Evolutionary conservation across 2,888 invertebrate genomes (phyloP).

Genomic region (Selenia dentaria): DNA sequence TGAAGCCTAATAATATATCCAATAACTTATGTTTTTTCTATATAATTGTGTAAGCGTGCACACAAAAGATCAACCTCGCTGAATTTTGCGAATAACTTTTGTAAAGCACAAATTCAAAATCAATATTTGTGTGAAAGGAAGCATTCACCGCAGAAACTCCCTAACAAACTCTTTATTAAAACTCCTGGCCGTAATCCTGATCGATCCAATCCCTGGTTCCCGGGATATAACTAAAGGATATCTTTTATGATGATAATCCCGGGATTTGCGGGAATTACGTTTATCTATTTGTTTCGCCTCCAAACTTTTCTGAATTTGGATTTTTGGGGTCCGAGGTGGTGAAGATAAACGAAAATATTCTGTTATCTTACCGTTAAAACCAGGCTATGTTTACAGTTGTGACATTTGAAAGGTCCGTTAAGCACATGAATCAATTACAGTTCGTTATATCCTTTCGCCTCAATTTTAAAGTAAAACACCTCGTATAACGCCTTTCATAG

Average conservation of each 20-base stretch:
- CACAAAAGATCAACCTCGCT: too few relatives aligned
- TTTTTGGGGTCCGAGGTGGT: slow-evolving; percentile 24
- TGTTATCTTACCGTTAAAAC: too few relatives aligned
- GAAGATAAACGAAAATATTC: background rate
- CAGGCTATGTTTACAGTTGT: too few relatives aligned
- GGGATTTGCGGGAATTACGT: slow-evolving; percentile 30
- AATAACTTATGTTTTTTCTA: too few relatives aligned
- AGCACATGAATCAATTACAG: too few relatives aligned
- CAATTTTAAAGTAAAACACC: too few relatives aligned
- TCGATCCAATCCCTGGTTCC: slow-evolving; percentile 19
- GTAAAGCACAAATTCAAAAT: background rate
- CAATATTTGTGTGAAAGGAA: background rate
- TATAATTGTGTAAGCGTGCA: too few relatives aligned
- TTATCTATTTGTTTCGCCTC: slow-evolving; percentile 33
- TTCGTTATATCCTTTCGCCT: too few relatives aligned
- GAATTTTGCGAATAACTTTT: too few relatives aligned
- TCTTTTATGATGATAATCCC: slow-evolving; percentile 31
- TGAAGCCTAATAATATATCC: too few relatives aligned
- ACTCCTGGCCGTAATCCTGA: slow-evolving; percentile 21
- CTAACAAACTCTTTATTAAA: slow-evolving; percentile 20
- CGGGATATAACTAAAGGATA: slow-evolving; percentile 26
- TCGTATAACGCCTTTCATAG: too few relatives aligned
- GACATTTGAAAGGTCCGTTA: too few relatives aligned
- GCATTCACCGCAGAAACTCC: background rate
- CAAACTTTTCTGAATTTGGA: slow-evolving; percentile 24